A percentile compares a stretch with the other conserved stretches of the same genome.
phyloP scores from a whole-genome alignment of 2,113 vertebrate genomes.

The Oostethus manadensis region DNA sequence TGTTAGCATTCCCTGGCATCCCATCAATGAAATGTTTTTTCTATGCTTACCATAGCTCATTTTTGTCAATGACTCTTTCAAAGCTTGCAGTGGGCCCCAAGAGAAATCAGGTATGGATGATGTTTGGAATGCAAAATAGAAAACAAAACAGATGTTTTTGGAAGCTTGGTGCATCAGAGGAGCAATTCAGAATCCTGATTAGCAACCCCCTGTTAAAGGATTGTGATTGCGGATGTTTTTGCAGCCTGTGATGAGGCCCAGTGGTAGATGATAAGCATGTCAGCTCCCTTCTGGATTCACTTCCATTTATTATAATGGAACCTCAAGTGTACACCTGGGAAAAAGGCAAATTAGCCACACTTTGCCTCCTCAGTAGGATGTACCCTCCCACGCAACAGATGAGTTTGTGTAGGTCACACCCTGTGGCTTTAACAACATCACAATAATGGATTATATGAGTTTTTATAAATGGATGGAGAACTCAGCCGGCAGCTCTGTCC shows the following conservation, averaged over 20 bases:
- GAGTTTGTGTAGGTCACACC: neutral
- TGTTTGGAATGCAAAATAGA: too few relatives aligned
- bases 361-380: neutral
- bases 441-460: neutral
- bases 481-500: neutral
- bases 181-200: too few relatives aligned
- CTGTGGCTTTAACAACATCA: neutral
- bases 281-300: slow-evolving; percentile 15
- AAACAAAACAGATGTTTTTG: too few relatives aligned
- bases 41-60: slow-evolving; percentile 11
- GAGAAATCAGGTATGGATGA: slow-evolving; percentile 12
- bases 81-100: slow-evolving; percentile 6
- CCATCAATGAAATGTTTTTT: slow-evolving; percentile 5
- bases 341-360: neutral
- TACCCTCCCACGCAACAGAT: neutral
- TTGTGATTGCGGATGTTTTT: slow-evolving; percentile 14
- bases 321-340: neutral
- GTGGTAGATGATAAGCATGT: slow-evolving; percentile 9
- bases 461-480: slow-evolving; percentile 34
- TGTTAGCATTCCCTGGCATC: neutral
- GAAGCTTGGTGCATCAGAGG: too few relatives aligned
- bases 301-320: slow-evolving; percentile 7
- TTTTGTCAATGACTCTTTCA: slow-evolving; percentile 2
- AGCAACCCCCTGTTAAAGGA: neutral
- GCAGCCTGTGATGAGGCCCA: slow-evolving; percentile 16